Evolutionary conservation across 2,888 invertebrate species (phyloP).

Genomic region (Rhabditoides inermis): DNA sequence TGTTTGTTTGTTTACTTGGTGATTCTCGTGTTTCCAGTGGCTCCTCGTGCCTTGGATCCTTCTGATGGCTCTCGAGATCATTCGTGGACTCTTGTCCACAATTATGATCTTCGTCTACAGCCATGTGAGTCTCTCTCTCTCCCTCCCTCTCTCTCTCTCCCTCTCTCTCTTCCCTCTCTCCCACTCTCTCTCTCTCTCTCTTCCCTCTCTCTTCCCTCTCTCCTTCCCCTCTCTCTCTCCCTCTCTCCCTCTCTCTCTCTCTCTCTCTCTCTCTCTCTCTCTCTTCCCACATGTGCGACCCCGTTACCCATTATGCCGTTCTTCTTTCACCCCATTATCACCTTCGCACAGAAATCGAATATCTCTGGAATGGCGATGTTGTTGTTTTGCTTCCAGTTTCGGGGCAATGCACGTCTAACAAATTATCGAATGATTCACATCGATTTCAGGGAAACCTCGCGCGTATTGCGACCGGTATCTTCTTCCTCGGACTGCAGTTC

Average conservation of each 20-base stretch:
- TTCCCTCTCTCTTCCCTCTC: neutral
- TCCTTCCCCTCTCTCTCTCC: neutral
- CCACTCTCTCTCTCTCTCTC: neutral
- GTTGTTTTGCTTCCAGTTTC: no score
- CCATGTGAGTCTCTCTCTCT: constrained; percentile 25
- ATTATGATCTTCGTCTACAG: constrained; percentile 50
- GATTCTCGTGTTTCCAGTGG: constrained; percentile 22
- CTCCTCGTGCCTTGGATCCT: constrained; percentile 47
- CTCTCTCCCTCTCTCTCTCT: neutral
- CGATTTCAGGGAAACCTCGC: constrained; percentile 45
- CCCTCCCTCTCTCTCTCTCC: neutral
- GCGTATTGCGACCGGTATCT: constrained; percentile 51
- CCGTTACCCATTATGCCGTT: no score
- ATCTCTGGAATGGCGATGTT: no score
- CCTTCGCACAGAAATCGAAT: no score
- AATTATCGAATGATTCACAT: constrained; percentile 1
- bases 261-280: neutral
- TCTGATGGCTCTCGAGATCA: constrained; percentile 48
- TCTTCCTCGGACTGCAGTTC: constrained; percentile 52
- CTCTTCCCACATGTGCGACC: no score
- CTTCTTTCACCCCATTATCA: no score
- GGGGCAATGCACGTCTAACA: no score
- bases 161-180: neutral
- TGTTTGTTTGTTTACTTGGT: no score
- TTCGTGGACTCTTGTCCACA: constrained; percentile 48